These are phyloP conservation scores for Arnoldichthys spilopterus DNA, from an alignment of 2,797 vertebrate genomes.

Conservation along the genomic window DNA sequence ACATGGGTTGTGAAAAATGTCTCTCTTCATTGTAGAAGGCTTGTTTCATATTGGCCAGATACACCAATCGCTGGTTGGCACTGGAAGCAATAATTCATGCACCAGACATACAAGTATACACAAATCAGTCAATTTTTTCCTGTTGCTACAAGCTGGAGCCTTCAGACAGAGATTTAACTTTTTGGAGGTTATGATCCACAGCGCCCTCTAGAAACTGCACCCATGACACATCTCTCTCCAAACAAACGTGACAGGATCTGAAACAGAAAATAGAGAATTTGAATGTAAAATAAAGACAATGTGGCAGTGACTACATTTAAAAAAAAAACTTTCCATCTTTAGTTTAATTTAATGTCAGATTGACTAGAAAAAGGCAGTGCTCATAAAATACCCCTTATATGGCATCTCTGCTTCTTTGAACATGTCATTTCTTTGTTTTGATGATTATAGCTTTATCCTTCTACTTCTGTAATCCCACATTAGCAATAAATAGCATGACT, in stretches of 20 bases:
- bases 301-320: too few species aligned
- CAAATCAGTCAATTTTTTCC: not conserved
- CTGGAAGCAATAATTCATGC: not conserved
- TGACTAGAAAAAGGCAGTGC: too few species aligned
- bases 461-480: too few species aligned
- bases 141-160: not conserved
- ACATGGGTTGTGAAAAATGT: too few species aligned
- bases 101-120: not conserved
- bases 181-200: constrained; percentile 29
- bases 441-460: too few species aligned
- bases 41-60: not conserved
- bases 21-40: not conserved
- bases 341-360: too few species aligned
- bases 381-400: too few species aligned
- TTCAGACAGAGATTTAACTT: constrained; percentile 22
- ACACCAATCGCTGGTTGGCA: not conserved
- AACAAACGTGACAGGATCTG: constrained; percentile 25
- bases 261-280: not conserved
- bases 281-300: not conserved
- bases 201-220: constrained; percentile 28
- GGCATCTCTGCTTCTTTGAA: too few species aligned
- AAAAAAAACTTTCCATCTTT: too few species aligned
- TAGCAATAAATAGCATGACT: too few species aligned
- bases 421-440: too few species aligned
- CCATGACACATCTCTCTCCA: constrained; percentile 10